A percentile compares a stretch with the other conserved stretches of the same genome.
Conservation (phyloP, 2,797 vertebrate genomes). For the Halcyon badia region DNA sequence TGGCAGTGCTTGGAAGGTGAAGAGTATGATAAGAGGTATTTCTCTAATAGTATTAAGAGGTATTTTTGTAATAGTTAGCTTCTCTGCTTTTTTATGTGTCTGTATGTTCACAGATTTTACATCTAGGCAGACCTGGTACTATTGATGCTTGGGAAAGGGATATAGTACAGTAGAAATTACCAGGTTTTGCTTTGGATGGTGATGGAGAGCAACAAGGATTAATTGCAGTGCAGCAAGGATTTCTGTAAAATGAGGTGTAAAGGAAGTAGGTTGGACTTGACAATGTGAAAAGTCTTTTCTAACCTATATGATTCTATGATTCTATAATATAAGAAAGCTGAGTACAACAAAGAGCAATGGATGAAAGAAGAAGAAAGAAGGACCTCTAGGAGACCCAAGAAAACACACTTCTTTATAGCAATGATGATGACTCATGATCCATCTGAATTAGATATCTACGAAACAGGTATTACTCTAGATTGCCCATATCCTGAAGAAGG, state of each 20-base stretch:
- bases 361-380: neutral
- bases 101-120: neutral
- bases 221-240: neutral
- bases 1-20: neutral
- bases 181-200: neutral
- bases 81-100: neutral
- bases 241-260: neutral
- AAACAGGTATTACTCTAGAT: neutral
- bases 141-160: neutral
- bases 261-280: neutral
- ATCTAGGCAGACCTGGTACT: neutral
- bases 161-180: neutral
- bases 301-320: neutral
- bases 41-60: neutral
- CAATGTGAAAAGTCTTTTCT: neutral
- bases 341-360: neutral
- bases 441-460: neutral
- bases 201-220: neutral
- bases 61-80: neutral
- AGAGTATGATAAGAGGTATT: neutral
- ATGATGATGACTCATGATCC: neutral
- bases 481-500: neutral
- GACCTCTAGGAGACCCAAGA: neutral
- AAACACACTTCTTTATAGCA: accelerated
- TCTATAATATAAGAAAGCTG: neutral